phyloP scores from a whole-genome alignment of 2,888 invertebrate species.

The Drosophila kanekoi region DNA sequence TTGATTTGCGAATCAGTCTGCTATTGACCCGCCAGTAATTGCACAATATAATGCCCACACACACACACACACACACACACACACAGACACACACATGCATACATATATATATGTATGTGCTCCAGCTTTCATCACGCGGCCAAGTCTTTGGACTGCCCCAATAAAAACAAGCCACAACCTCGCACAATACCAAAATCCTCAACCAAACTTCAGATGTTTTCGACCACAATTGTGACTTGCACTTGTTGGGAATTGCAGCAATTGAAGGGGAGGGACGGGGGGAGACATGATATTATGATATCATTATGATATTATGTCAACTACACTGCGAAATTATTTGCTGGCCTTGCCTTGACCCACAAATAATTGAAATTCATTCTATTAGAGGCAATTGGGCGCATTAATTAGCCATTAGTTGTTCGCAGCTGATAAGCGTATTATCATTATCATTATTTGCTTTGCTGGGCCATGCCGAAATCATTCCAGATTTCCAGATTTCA shows the following conservation, averaged over 20 bases:
- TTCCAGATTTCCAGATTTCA: no score
- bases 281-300: no score
- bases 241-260: constrained; percentile 19
- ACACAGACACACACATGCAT: background rate
- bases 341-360: constrained; percentile 51
- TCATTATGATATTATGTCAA: constrained; percentile 23
- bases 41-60: constrained; percentile 43
- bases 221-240: constrained; percentile 55
- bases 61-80: constrained; percentile 2
- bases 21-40: constrained; percentile 60
- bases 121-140: constrained; percentile 43
- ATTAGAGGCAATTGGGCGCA: constrained; percentile 38
- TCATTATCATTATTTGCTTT: background rate
- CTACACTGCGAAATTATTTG: constrained; percentile 18
- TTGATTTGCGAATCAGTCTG: constrained; percentile 64
- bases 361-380: constrained; percentile 30
- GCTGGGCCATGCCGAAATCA: background rate
- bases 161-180: constrained; percentile 46
- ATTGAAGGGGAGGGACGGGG: no score
- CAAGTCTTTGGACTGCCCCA: constrained; percentile 33
- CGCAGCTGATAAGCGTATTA: constrained; percentile 23
- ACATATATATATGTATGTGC: background rate
- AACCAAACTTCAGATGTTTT: constrained; percentile 38
- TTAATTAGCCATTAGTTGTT: constrained; percentile 40
- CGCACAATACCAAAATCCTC: constrained; percentile 23